Percentiles rank a stretch among this genome's conserved stretches.
These are phyloP conservation scores for Tachycineta bicolor DNA, from an alignment of 2,113 vertebrate genomes.

Conservation along the genomic window DNA sequence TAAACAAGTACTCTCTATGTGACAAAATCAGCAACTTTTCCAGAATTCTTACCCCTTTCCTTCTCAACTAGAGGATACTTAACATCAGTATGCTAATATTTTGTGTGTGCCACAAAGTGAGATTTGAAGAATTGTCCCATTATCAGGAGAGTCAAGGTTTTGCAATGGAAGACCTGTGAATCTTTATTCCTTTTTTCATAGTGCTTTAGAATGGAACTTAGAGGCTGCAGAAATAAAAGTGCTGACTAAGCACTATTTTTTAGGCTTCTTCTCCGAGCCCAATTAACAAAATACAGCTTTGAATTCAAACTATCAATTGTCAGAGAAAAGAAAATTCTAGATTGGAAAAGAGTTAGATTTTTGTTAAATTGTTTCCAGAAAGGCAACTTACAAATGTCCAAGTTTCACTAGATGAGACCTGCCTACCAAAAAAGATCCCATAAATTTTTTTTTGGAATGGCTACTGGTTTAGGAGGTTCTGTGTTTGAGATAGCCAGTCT, in stretches of 20 bases:
- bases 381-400: background rate
- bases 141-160: background rate
- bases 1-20: background rate
- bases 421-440: background rate
- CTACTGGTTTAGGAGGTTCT: background rate
- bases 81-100: rapidly evolving
- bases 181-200: background rate
- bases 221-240: background rate
- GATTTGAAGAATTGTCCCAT: background rate
- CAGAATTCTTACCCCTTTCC: background rate
- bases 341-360: background rate
- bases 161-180: background rate
- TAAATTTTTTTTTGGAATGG: background rate
- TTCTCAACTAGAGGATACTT: background rate
- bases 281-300: background rate
- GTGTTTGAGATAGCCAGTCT: background rate
- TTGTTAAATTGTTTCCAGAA: background rate
- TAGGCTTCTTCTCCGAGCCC: background rate
- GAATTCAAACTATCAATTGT: background rate
- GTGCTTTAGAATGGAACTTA: background rate
- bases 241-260: background rate
- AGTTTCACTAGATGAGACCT: background rate
- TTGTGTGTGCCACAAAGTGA: background rate
- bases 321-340: background rate
- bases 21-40: background rate